Base-by-base conservation (phyloP, 2,797 vertebrate species). In the Triplophysa yarkandensis region DNA sequence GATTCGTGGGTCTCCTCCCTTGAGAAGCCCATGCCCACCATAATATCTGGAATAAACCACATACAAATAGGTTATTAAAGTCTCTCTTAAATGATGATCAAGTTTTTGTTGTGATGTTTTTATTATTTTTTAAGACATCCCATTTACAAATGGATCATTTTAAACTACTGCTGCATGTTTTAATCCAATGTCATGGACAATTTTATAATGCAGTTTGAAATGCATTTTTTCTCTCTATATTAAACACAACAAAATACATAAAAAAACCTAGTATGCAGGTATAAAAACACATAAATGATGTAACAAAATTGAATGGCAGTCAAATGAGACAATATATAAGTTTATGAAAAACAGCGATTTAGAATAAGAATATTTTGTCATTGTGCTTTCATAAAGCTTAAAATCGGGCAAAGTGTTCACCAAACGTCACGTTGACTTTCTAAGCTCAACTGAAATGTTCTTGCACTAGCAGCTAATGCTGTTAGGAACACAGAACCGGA, bases 11-110 rank as follows among this genome's bases (percentile, higher is more conserved):
- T 95, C 88, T 95, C 94, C 85, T 95, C 94, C 80, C 92, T 91
- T 50, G 92, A 94, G 85, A 95, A 95, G 80, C 94, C 94, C 94
- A 95, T 95, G 85, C 93, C 94, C 77, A 95, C 90, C 94, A 95
- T 95, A 76, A 95, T 93, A 81, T 95, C 94, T 95, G 84, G 78
- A 88, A 65, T 34, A 74, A n/a, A 65, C 1, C 25, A 44, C 11
- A 60, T 16, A n/a, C 2, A 1, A 6, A 23, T 30, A 16, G 57
- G 44, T 67, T 67, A 54, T 27, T 23, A 54, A 39, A 13, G 13
- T n/a, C n/a, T n/a, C n/a, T n/a, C n/a, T n/a, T n/a, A n/a, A n/a
- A n/a, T n/a, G n/a, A n/a, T n/a, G n/a, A n/a, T n/a, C n/a, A n/a
- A n/a, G n/a, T n/a, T n/a, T n/a, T n/a, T n/a, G n/a, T n/a, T n/a